Evolutionary conservation across 2,888 invertebrate species (phyloP), one percentile per base, ranked within the genome.

Genomic region (Drosophila lutescens): DNA sequence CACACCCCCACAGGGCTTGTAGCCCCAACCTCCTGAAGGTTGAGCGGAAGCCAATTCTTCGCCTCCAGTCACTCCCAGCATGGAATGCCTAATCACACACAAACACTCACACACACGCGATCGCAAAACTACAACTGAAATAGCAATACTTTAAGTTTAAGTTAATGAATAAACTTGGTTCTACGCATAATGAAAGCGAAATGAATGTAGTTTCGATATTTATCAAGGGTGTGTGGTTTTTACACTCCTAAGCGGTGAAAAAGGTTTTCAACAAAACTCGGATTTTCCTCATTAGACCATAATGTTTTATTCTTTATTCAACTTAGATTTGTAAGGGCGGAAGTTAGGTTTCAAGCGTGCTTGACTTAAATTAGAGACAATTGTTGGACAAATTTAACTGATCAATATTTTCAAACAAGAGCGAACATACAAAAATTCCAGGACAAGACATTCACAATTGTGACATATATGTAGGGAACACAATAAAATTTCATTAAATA

Each of bases 91-190:
- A 47, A 54, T 47, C 53, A 63, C 55, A 58, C 47, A 49, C 46
- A 66, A 43, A 59, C 26, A 73, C 38, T 56, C 55, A 60, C 58
- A 58, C 58, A 60, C 50, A 58, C 53, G 65, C 40, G 63, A 58
- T 68, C 50, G 74, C 74, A 65, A 66, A 87, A 85, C 80, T 82
- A 83, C 67, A 76, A 79, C 76, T 88, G 79, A 86, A 79, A 62
- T 84, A 86, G 88, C 83, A 88, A 84, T 84, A 84, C 75, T 60
- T 87, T 79, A 79, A 66, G 66, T 69, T 74, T 88, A 83, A 88
- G 83, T 74, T 83, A 79, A 79, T 70, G 57, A 83, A 88, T 71
- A 73, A 71, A 73, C 65, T 71, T 71, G 65, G 71, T 71, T 63
- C 71, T 73, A 73, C 53, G 44, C 55, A 67, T 40, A 47, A 62